These are phyloP conservation scores for Scarus forsteni DNA, from an alignment of 2,797 vertebrate species.

Conservation along the genomic window DNA sequence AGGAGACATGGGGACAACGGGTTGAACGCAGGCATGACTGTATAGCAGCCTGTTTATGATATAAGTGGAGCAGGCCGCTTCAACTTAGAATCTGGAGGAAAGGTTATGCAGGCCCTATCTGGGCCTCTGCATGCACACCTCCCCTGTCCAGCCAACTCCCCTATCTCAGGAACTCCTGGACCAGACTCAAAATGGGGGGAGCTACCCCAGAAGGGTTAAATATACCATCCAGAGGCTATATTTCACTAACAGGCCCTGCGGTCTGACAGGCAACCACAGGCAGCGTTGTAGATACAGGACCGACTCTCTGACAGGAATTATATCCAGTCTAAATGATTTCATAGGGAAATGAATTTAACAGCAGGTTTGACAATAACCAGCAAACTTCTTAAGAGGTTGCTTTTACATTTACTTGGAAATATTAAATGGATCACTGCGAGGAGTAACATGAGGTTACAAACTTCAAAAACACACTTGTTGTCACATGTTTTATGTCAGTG, in stretches of 20 bases:
- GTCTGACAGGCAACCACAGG: constrained; percentile 41
- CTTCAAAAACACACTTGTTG: not conserved
- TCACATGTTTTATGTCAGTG: not conserved
- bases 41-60: constrained; percentile 76
- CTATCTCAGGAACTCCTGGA: constrained; percentile 65
- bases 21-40: constrained; percentile 65
- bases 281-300: constrained; percentile 41
- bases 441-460: not conserved
- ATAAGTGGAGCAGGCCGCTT: constrained; percentile 76
- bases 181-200: constrained; percentile 53
- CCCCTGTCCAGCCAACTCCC: constrained; percentile 62
- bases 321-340: not conserved
- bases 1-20: constrained; percentile 56
- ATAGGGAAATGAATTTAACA: not conserved
- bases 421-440: not conserved
- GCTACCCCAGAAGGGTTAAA: constrained; percentile 73
- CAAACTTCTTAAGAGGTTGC: not conserved
- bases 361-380: constrained; percentile 7
- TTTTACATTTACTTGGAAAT: not conserved
- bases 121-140: constrained; percentile 70
- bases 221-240: constrained; percentile 68
- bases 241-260: constrained; percentile 51
- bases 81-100: constrained; percentile 85
- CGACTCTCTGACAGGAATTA: constrained; percentile 19
- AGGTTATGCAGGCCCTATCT: constrained; percentile 82